Conservation (phyloP, 2,113 vertebrate species). For the Todiramphus saurophagus region DNA sequence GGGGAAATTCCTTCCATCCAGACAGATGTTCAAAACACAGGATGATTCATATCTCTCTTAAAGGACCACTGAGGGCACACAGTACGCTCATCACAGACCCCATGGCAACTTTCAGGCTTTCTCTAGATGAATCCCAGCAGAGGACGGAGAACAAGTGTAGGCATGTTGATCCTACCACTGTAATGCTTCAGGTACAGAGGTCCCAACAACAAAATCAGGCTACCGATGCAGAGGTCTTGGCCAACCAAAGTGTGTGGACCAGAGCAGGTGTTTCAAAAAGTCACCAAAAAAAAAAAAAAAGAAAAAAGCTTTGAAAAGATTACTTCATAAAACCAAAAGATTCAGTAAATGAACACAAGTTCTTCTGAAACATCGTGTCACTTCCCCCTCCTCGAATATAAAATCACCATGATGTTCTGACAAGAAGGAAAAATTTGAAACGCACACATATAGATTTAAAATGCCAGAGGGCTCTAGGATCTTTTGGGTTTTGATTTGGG, state of each 20-base stretch:
- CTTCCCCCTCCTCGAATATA: not conserved
- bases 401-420: not conserved
- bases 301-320: not conserved
- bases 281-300: not conserved
- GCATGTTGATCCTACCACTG: not conserved
- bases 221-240: not conserved
- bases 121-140: not conserved
- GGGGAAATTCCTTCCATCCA: not conserved
- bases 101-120: not conserved
- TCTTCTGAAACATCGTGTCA: not conserved
- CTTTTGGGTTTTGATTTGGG: not conserved
- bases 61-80: not conserved
- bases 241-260: not conserved
- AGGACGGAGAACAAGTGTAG: not conserved
- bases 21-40: not conserved
- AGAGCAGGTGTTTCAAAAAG: not conserved
- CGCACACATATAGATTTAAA: not conserved
- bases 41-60: not conserved
- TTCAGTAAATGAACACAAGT: not conserved
- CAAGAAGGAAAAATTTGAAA: not conserved
- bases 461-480: not conserved
- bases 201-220: not conserved
- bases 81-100: fast-evolving
- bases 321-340: not conserved
- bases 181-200: not conserved